Evolutionary conservation across 2,113 vertebrate genomes (phyloP), one percentile per base, ranked within the genome.

Genomic region (Vulpes lagopus): DNA sequence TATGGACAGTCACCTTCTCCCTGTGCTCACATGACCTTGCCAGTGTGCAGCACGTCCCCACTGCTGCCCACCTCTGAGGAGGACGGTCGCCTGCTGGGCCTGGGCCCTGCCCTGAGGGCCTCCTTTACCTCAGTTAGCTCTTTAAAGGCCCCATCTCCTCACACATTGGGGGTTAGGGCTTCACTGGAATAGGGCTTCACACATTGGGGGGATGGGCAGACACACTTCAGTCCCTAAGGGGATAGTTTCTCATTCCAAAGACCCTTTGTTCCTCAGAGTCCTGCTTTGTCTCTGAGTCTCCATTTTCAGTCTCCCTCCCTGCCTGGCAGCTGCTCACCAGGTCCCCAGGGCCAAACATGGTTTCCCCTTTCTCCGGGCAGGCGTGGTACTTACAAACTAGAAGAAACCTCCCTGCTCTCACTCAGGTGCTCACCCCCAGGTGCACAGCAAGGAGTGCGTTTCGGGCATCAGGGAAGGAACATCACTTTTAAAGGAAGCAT

Each of bases 1-100:
- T 2, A 2, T 11, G 0, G 27, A 10, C 0, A 0, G 43, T 27
- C 32, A 3, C 38, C 57, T 38, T 35, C 16, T 4, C 11, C 1
- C 78, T 62, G 25, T 2, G 59, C 11, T 57, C 62, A 15, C 3
- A 6, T 0, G 3, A 69, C 17, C 32, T 35, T 27, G 17, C 38
- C 53, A 30, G 51, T n/a, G 35, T n/a, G 60, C 0, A 0, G 25
- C 23, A 4, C 43, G 0, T 35, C 65, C 43, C 38, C 3, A 35
- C 3, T 20, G 73, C 65, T 62, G 25, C 55, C 43, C 4, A 5
- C 20, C 22, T 55, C 19, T 23, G 49, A 16, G 51, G 64, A 67
- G 59, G n/a, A 23, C 27, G 19, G 11, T 9, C 8, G 35, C 14
- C 53, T 86, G 22, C 2, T 67, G 22, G 2, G 2, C 80, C n/a